These are phyloP conservation scores for Lasius platythorax DNA, from an alignment of 2,888 invertebrate species.

Conservation along the genomic window DNA sequence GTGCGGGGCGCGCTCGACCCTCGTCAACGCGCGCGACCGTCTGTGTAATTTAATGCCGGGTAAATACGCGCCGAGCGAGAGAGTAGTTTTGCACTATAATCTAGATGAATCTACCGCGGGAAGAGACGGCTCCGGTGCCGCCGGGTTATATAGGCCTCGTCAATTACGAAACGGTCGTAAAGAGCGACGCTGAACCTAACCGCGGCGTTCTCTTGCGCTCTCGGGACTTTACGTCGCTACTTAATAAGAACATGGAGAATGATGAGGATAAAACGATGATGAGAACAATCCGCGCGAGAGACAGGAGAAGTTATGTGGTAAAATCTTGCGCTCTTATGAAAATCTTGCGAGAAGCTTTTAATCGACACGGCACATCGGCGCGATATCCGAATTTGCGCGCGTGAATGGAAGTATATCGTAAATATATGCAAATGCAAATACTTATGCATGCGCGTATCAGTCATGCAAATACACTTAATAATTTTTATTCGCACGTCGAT, in stretches of 20 bases:
- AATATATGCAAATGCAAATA: neutral
- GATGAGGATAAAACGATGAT: neutral
- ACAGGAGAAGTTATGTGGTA: neutral
- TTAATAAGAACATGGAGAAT: constrained; percentile 13
- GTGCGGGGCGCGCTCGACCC: constrained; percentile 75
- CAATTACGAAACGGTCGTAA: constrained; percentile 69
- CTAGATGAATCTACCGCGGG: constrained; percentile 80
- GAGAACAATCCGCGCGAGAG: neutral
- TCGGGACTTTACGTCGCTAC: neutral
- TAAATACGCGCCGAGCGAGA: constrained; percentile 79
- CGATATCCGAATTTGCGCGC: neutral
- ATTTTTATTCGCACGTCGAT: too few relatives aligned
- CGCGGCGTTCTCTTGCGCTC: neutral
- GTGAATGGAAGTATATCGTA: neutral
- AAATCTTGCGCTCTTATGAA: neutral
- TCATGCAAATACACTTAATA: too few relatives aligned
- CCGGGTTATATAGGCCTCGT: constrained; percentile 64
- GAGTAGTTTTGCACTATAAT: constrained; percentile 80
- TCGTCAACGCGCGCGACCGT: constrained; percentile 77
- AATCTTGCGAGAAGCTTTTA: neutral
- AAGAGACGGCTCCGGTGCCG: constrained; percentile 66
- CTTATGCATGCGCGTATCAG: too few relatives aligned
- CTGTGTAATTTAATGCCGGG: constrained; percentile 84
- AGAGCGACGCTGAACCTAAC: constrained; percentile 36
- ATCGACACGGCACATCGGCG: neutral